Percentiles rank a stretch among this genome's conserved stretches.
phyloP scores from a whole-genome alignment of 2,888 invertebrate genomes.

The Drosophila lutescens region DNA sequence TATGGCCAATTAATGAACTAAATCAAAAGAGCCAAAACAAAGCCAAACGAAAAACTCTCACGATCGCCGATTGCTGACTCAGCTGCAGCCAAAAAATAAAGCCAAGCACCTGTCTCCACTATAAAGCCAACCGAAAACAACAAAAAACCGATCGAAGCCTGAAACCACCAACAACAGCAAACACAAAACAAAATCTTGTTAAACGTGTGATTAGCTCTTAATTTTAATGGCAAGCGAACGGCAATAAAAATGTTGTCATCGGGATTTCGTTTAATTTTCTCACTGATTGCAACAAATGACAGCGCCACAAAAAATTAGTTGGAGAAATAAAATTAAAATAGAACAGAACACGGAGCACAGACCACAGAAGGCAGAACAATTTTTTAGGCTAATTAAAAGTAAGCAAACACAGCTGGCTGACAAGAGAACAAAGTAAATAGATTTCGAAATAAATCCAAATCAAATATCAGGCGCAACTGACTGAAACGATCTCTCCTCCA shows the following conservation, averaged over 20 bases:
- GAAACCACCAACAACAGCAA: conserved; percentile 31
- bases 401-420: conserved; percentile 36
- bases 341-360: conserved; percentile 6
- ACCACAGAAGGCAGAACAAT: conserved; percentile 30
- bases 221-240: conserved; percentile 61
- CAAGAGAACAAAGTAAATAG: conserved; percentile 17
- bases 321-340: conserved; percentile 28
- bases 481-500: conserved; percentile 22
- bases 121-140: conserved; percentile 4
- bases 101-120: conserved; percentile 42
- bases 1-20: conserved; percentile 38
- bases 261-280: conserved; percentile 61
- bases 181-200: conserved; percentile 41
- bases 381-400: conserved; percentile 63
- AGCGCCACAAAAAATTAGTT: conserved; percentile 47
- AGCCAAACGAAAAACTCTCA: conserved; percentile 61
- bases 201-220: conserved; percentile 62
- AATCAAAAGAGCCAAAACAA: conserved; percentile 30
- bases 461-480: conserved; percentile 49
- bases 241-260: conserved; percentile 49
- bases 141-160: conserved; percentile 22
- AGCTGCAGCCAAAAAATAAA: conserved; percentile 49
- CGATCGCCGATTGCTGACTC: conserved; percentile 64
- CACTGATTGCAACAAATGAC: conserved; percentile 75
- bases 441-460: conserved; percentile 65